Conservation (phyloP, 2,797 vertebrate species). For the Leuciscus waleckii region DNA sequence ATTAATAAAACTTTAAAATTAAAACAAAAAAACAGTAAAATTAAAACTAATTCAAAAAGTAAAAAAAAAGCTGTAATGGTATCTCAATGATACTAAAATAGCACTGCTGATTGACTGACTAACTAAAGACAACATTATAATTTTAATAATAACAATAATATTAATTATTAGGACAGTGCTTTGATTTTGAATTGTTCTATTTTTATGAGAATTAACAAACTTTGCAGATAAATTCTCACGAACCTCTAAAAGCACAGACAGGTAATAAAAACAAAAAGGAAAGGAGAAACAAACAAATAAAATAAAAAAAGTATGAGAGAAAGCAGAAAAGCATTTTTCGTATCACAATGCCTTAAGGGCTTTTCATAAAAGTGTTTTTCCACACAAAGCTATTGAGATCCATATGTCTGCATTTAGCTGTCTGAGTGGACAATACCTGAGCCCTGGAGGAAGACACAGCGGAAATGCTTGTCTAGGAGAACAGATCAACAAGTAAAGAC, state of each 20-base stretch:
- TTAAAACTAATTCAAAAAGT: neutral
- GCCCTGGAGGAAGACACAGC: constrained; percentile 34
- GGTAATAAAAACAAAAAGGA: neutral
- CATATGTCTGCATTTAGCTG: constrained; percentile 50
- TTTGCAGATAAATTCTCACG: neutral
- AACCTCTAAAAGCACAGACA: neutral
- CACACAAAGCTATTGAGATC: constrained; percentile 33
- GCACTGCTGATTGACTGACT: neutral
- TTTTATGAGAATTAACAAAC: neutral
- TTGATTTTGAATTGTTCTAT: neutral
- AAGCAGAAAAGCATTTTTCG: constrained; percentile 6
- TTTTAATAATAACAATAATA: neutral
- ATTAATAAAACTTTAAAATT: neutral
- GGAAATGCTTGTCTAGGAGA: constrained; percentile 21
- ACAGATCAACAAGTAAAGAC: constrained; percentile 33
- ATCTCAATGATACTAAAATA: neutral
- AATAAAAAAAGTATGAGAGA: neutral
- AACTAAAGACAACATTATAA: neutral
- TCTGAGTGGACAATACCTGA: constrained; percentile 32
- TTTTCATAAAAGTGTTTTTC: constrained; percentile 38
- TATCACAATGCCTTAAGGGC: constrained; percentile 20
- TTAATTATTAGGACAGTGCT: neutral
- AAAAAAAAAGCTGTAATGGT: neutral
- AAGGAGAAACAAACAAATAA: neutral
- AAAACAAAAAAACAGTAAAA: neutral